phyloP scores from a whole-genome alignment of 1,140 invertebrate species.

The Trichonephila clavipes region DNA sequence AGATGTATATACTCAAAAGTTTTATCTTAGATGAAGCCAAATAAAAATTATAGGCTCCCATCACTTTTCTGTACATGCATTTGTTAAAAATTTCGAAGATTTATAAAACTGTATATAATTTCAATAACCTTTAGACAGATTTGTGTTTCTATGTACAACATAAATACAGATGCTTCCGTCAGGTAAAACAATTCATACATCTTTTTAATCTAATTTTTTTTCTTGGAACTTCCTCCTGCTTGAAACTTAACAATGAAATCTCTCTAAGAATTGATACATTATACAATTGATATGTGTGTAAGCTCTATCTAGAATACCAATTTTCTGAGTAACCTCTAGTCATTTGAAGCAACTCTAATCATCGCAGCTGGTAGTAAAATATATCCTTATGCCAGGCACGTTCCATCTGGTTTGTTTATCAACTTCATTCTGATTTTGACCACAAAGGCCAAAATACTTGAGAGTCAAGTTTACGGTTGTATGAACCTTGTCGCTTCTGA shows the following conservation, averaged over 20 bases:
- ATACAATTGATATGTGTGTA: too few species aligned
- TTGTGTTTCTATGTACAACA: background rate
- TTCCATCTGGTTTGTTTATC: conserved; percentile 48
- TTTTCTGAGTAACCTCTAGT: background rate
- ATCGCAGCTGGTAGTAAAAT: background rate
- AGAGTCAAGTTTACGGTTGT: conserved; percentile 32
- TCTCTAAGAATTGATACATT: too few species aligned
- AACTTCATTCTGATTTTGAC: background rate
- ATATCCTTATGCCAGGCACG: conserved; percentile 28
- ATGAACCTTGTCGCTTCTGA: background rate
- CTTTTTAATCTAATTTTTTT: too few species aligned
- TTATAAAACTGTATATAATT: background rate
- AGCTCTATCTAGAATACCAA: background rate
- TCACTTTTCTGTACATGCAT: too few species aligned
- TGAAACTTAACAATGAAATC: too few species aligned
- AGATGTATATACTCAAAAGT: too few species aligned
- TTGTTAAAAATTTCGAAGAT: too few species aligned
- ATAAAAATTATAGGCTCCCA: too few species aligned
- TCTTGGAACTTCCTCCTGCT: too few species aligned
- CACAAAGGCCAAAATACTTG: conserved; percentile 53
- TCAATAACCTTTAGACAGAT: background rate
- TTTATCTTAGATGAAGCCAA: too few species aligned
- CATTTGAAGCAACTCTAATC: background rate
- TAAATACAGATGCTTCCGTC: background rate
- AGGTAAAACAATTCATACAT: background rate